Percentiles rank a stretch among this genome's conserved stretches.
phyloP scores from a whole-genome alignment of 2,797 vertebrate species.

The Capromys pilorides region DNA sequence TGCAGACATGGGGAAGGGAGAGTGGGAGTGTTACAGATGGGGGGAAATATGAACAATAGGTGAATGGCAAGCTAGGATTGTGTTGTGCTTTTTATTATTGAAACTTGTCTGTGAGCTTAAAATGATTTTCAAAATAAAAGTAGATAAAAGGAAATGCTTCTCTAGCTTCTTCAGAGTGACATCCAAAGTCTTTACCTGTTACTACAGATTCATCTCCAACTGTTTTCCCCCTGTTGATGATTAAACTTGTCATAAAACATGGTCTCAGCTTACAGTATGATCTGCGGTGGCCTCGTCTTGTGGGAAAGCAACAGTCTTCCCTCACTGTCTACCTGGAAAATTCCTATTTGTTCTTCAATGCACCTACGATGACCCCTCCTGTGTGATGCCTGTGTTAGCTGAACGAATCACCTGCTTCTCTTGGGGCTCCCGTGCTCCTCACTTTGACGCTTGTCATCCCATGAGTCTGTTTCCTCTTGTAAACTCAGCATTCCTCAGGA shows the following conservation, averaged over 20 bases:
- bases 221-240: neutral
- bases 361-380: neutral
- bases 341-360: neutral
- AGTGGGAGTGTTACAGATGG: neutral
- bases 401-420: neutral
- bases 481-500: neutral
- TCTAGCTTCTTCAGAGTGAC: neutral
- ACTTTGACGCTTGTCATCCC: neutral
- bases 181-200: neutral
- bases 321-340: neutral
- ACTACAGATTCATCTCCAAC: neutral
- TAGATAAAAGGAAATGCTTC: neutral
- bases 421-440: neutral
- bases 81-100: neutral
- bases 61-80: neutral
- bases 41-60: neutral
- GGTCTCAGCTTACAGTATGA: neutral
- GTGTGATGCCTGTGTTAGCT: neutral
- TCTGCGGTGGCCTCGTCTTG: neutral
- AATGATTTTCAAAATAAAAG: neutral
- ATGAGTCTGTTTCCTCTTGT: slow-evolving; percentile 4
- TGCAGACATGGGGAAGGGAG: neutral
- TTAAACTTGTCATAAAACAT: neutral
- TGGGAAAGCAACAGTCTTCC: neutral
- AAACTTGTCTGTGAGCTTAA: neutral